Base-by-base conservation (phyloP, 2,888 invertebrate genomes). In the Danaus chrysippus region DNA sequence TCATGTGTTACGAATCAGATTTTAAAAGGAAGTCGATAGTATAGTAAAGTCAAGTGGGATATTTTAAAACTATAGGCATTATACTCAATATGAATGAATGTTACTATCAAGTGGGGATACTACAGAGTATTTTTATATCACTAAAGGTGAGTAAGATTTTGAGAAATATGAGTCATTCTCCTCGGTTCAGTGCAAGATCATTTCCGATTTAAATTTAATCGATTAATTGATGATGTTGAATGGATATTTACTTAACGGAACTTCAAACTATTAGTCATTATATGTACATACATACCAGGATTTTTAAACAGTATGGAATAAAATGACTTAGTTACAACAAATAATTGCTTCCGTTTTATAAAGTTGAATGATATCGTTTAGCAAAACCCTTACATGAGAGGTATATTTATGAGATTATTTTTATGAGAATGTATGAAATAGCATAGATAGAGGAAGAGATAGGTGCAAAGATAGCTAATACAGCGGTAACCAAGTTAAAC, bases 31-130 rank as follows among this genome's bases (percentile, higher is more conserved):
- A 73, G 74, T 71, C 74, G 75, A 74, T 73, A 65, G 75, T 69
- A 68, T 63, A 70, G 68, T 67, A 63, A 76, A 72, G 71, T 71
- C 70, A 76, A 75, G 73, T 68, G 67, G 65, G 71, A 72, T 58
- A 73, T 69, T 69, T 73, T 76, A 78, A 83, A 82, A 80, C 82
- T 68, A 76, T 82, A 68, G 66, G 82, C 77, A 65, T 83, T 75
- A 72, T 64, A 69, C 68, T 69, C 69, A 76, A 86, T 82, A 83
- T 90, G 89, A 90, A 90, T 89, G 90, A 82, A 83, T 70, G 71
- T 70, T 78, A 79, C 72, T 74, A 76, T 72, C 74, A 72, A 72
- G 72, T 75, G 69, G 71, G 70, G 70, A 66, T 77, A 77, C 74
- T 73, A 75, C 73, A 74, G 71, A 72, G 67, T 58, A 73, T 76